Percentiles rank a stretch among this genome's conserved stretches.
These are phyloP conservation scores for Catonia carolina DNA, from an alignment of 2,888 invertebrate species.

Conservation along the genomic window DNA sequence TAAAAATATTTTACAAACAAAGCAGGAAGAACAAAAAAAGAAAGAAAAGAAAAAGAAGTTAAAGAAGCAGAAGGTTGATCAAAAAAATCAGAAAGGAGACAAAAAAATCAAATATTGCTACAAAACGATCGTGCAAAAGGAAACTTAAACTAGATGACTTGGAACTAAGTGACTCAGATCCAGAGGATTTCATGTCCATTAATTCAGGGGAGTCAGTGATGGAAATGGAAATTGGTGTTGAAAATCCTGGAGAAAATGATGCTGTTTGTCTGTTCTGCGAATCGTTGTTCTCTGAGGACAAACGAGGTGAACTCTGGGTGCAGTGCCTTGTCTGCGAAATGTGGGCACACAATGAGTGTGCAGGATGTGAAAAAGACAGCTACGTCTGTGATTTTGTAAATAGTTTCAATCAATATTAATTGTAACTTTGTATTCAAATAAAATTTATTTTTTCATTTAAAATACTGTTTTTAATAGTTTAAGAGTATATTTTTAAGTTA, in stretches of 20 bases:
- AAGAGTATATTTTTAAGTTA: not conserved
- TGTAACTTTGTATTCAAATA: too few relatives aligned
- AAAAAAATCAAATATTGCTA: not conserved
- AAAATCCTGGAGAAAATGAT: not conserved
- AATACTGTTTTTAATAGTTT: too few relatives aligned
- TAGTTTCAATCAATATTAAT: too few relatives aligned
- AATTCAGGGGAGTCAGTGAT: not conserved
- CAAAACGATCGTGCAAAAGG: too few relatives aligned
- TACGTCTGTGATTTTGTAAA: not conserved
- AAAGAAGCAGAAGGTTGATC: not conserved
- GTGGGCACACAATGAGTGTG: too few relatives aligned
- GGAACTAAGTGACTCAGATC: not conserved
- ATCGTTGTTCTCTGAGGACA: not conserved
- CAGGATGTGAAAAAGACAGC: not conserved
- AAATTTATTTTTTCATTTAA: too few relatives aligned
- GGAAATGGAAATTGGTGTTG: conserved; percentile 1
- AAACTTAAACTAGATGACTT: too few relatives aligned
- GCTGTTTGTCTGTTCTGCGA: conserved; percentile 12
- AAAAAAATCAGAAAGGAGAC: not conserved
- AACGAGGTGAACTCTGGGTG: conserved; percentile 7
- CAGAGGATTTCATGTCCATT: not conserved
- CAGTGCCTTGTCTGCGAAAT: not conserved
- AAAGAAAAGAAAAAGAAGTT: not conserved
- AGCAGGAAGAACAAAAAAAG: too few relatives aligned
- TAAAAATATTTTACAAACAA: not conserved